Evolutionary conservation across 1,140 invertebrate species (phyloP), one percentile per base, ranked within the genome.

Genomic region (Zaprionus nigranus): DNA sequence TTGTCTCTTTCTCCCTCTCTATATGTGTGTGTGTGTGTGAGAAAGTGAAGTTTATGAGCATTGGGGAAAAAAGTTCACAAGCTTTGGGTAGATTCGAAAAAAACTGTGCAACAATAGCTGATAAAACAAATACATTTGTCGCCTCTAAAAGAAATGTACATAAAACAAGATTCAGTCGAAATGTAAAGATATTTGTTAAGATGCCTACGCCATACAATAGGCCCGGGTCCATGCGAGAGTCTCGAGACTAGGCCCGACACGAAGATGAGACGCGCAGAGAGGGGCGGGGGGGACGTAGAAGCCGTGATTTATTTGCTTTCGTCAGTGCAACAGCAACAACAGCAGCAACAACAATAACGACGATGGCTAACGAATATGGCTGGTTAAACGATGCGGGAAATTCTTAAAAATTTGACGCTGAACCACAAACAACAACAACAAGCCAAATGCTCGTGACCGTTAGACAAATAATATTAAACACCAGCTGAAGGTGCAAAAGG

Each of bases 101-200:
- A 79, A 81, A 75, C 80, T 76, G 87, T 72, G 82, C 83, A 84
- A 84, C 82, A 87, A 87, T 88, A 87, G 83, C 84, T 83, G 83
- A 87, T 87, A 88, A 87, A 88, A 87, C 85, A 87, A 87, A 87
- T 87, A 87, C 83, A 87, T 87, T 87, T 87, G 83, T 87, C 83
- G 84, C 83, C 83, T 85, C 69, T 76, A 60, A 66, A 76, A 72
- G 69, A 76, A 76, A 76, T 76, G 74, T 76, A 72, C 74, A 76
- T 73, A 76, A 76, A 73, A 62, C 53, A 72, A 76, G 74, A 75
- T 84, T 78, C 57, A 70, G 66, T 70, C 82, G 81, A 77, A 81
- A 81, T 82, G 82, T 79, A 75, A 86, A 86, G 82, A 87, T 87
- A 81, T 75, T 79, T 79, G 68, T 66, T 61, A 65, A 76, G 77